Conservation (phyloP, 2,888 invertebrate genomes). For the Endomychus coccineus region DNA sequence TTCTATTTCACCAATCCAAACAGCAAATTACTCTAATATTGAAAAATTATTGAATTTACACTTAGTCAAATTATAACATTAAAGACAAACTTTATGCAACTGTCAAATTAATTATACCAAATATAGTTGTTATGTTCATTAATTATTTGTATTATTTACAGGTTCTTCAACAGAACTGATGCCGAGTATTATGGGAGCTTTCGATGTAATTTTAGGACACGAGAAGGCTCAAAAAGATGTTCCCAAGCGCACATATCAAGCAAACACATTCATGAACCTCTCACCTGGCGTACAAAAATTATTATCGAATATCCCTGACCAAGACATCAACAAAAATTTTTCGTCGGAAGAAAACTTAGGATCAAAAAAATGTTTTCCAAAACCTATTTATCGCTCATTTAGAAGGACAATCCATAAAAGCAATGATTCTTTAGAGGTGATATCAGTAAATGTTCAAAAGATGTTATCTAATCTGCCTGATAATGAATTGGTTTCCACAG, state of each 20-base stretch:
- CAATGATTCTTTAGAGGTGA: constrained; percentile 37
- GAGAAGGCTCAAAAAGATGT: constrained; percentile 23
- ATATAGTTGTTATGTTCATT: no score
- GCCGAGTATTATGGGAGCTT: constrained; percentile 78
- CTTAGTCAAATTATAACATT: no score
- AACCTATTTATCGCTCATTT: constrained; percentile 7
- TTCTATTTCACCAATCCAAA: no score
- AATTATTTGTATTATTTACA: constrained; percentile 49
- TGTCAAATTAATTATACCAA: no score
- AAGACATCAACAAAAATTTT: constrained; percentile 38
- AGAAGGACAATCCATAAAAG: constrained; percentile 27
- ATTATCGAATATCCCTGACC: constrained; percentile 49
- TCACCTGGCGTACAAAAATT: constrained; percentile 57
- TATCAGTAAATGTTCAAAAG: constrained; percentile 50
- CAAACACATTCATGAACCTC: constrained; percentile 48
- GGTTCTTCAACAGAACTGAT: constrained; percentile 82
- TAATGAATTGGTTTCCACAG: constrained; percentile 36
- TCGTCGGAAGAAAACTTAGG: constrained; percentile 36
- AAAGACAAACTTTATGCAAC: no score
- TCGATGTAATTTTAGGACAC: constrained; percentile 66
- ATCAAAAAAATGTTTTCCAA: constrained; percentile 19
- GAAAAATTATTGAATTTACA: no score
- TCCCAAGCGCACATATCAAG: constrained; percentile 37
- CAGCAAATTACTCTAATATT: no score
- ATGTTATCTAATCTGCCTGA: constrained; percentile 49